Evolutionary conservation across 2,888 invertebrate species (phyloP).

Genomic region (Acrobasis suavella): DNA sequence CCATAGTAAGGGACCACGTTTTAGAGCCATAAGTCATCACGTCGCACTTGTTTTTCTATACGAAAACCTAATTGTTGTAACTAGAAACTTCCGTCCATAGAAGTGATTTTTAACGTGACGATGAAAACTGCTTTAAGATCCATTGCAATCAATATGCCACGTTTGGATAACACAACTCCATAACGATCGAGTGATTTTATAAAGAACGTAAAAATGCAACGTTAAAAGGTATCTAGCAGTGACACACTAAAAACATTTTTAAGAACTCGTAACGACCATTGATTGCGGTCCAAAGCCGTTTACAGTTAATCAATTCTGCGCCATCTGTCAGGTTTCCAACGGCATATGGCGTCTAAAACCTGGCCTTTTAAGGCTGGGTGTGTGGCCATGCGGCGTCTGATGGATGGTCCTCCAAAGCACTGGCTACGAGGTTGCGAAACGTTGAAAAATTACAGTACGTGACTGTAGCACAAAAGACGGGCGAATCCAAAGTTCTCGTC

Average conservation of each 20-base stretch:
- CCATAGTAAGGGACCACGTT: too few species aligned
- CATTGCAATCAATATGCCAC: neutral
- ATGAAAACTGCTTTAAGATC: too few species aligned
- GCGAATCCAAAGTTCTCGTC: constrained; percentile 8
- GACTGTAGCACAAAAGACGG: constrained; percentile 27
- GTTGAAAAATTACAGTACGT: constrained; percentile 34
- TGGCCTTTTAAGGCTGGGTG: constrained; percentile 23
- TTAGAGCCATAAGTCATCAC: too few species aligned
- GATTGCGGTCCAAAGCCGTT: constrained; percentile 62
- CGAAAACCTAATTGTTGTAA: too few species aligned
- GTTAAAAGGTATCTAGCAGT: constrained; percentile 40
- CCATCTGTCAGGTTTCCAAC: constrained; percentile 62
- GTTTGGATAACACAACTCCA: neutral
- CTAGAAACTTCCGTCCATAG: too few species aligned
- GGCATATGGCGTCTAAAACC: constrained; percentile 16
- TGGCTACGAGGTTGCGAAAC: constrained; percentile 42
- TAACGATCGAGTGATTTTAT: neutral
- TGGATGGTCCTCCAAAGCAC: constrained; percentile 57
- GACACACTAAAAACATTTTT: constrained; percentile 38
- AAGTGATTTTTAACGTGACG: too few species aligned
- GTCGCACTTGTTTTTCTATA: too few species aligned
- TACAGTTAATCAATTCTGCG: constrained; percentile 67
- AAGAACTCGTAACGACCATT: constrained; percentile 51
- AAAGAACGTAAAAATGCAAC: constrained; percentile 40
- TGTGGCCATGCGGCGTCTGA: constrained; percentile 41